Evolutionary conservation across 2,797 vertebrate species (phyloP), one percentile per base, ranked within the genome.

Genomic region (Gallinago nigripennis): DNA sequence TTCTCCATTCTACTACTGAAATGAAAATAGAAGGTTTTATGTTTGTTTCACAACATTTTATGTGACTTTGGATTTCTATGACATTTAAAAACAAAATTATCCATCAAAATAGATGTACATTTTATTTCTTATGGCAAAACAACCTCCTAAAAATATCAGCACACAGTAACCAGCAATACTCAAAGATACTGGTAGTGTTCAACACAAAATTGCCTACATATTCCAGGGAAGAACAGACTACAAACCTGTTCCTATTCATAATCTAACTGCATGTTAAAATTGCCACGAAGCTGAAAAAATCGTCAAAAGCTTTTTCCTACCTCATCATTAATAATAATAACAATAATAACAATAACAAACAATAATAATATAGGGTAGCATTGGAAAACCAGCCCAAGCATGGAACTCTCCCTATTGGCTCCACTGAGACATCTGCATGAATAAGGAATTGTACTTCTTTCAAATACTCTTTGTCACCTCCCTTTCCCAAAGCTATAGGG

Each of bases 401-500:
- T 0, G 2, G 46, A 73, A 48, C 6, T 66, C 28, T 85, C n/a
- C 5, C 11, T 53, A 1, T 43, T 72, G 54, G n/a, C 65, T 88
- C 61, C 28, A 43, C 1, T 72, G 53, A 89, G n/a, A 72, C 2
- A 33, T 12, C 51, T 81, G 15, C 11, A 37, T 41, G 79, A 91
- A 83, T 75, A 81, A 57, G 30, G 33, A 80, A 68, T 33, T 85
- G 25, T n/a, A 69, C 28, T 63, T 5, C 85, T 81, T 86, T 76
- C 77, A 84, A 46, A 33, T 45, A 70, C 28, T 63, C 70, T 90
- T 89, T 92, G 72, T 88, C 31, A 0, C 87, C 11, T 87, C 56
- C 53, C 54, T 68, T 82, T 94, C 76, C 50, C 51, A 94, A 94
- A 91, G 91, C 46, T 90, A 41, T 20, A 37, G 16, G 63, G 12